Conservation (phyloP, 2,797 vertebrate species). For the Zalophus californianus region DNA sequence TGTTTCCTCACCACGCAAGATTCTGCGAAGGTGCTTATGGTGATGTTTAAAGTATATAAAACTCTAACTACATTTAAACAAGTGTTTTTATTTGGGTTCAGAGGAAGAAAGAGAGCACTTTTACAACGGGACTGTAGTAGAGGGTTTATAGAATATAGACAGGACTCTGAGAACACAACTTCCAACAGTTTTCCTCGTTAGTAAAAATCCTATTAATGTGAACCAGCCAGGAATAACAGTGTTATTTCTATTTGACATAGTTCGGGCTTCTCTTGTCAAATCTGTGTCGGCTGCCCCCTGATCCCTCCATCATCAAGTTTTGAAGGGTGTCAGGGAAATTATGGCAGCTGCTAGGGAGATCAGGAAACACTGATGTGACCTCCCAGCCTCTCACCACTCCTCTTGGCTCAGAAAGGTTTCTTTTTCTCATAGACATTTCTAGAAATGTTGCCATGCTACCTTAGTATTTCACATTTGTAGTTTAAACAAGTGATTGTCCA, state of each 20-base stretch:
- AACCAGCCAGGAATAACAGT: constrained; percentile 83
- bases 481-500: constrained; percentile 78
- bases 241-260: constrained; percentile 79
- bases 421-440: constrained; percentile 82
- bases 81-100: constrained; percentile 23
- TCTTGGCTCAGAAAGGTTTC: constrained; percentile 77
- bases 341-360: constrained; percentile 69
- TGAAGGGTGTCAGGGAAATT: constrained; percentile 79
- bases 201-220: constrained; percentile 83
- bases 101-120: constrained; percentile 37
- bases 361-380: constrained; percentile 77
- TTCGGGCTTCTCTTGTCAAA: constrained; percentile 71
- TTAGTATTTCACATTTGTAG: constrained; percentile 85
- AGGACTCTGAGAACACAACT: constrained; percentile 53
- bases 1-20: constrained; percentile 27
- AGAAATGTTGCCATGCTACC: constrained; percentile 84
- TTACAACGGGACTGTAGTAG: neutral
- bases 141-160: neutral
- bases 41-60: constrained; percentile 50
- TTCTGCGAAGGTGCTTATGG: neutral
- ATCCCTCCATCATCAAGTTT: constrained; percentile 74
- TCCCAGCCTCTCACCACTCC: constrained; percentile 74
- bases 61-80: neutral
- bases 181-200: constrained; percentile 80
- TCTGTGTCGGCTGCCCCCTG: constrained; percentile 76